These are phyloP conservation scores for Timema podura DNA, from an alignment of 2,888 invertebrate genomes.

Conservation along the genomic window DNA sequence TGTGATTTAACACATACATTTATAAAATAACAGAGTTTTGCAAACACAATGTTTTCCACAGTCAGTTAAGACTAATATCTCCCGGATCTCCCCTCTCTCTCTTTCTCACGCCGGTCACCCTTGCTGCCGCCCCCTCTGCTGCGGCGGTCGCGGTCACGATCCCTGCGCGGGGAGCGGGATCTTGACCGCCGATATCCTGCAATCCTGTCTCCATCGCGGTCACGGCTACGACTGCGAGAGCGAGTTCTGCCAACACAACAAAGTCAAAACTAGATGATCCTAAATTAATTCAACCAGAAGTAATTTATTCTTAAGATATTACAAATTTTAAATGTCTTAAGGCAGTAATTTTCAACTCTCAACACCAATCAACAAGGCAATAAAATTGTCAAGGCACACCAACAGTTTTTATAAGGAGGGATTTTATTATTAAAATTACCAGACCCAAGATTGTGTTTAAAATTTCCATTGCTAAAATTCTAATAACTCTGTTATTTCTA, in stretches of 20 bases:
- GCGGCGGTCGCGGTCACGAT: constrained; percentile 37
- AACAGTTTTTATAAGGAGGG: no score
- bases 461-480: no score
- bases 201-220: constrained; percentile 45
- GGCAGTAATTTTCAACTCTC: not conserved
- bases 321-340: no score
- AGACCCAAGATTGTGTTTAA: no score
- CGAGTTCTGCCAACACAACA: constrained; percentile 41
- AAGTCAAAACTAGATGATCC: not conserved
- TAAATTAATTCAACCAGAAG: not conserved
- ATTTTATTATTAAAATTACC: no score
- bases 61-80: constrained; percentile 45
- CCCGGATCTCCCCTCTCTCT: constrained; percentile 53
- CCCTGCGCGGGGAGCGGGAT: constrained; percentile 35
- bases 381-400: not conserved
- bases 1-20: no score
- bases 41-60: not conserved
- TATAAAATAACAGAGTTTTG: no score
- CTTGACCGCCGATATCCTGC: constrained; percentile 35
- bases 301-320: no score
- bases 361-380: not conserved
- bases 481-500: no score
- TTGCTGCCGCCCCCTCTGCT: constrained; percentile 40
- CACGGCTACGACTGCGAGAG: constrained; percentile 69
- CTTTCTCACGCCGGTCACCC: constrained; percentile 34